Evolutionary conservation across 2,113 vertebrate genomes (phyloP).

Genomic region (Oryzias woworae): DNA sequence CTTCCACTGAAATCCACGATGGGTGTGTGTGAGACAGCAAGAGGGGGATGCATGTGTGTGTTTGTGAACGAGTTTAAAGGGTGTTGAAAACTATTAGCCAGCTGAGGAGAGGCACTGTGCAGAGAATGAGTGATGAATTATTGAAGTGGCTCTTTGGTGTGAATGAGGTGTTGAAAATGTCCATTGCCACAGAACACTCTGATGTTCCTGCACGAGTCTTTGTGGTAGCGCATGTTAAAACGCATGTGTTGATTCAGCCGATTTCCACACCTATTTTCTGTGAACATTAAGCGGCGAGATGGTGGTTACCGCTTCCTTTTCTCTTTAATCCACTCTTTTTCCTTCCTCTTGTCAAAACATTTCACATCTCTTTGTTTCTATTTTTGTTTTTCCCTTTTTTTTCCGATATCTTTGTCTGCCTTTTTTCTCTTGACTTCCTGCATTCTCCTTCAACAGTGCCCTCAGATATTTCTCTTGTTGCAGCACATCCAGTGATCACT

Average conservation of each 20-base stretch:
- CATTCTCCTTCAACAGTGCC: conserved; percentile 39
- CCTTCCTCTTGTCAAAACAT: conserved; percentile 31
- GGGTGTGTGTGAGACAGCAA: conserved; percentile 12
- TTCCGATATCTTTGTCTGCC: conserved; percentile 14
- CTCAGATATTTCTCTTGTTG: conserved; percentile 63
- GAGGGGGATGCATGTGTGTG: conserved; percentile 5
- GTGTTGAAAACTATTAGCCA: conserved; percentile 79
- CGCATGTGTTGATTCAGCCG: conserved; percentile 24
- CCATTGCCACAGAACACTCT: conserved; percentile 58
- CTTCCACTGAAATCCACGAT: conserved; percentile 5
- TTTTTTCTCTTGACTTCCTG: conserved; percentile 2
- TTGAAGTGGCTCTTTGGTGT: conserved; percentile 78
- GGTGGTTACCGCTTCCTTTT: conserved; percentile 2
- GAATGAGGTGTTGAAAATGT: conserved; percentile 79
- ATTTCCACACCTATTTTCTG: conserved; percentile 19
- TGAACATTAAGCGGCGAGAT: conserved; percentile 25
- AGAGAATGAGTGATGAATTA: conserved; percentile 77
- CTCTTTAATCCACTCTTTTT: conserved; percentile 25
- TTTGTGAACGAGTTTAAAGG: conserved; percentile 66
- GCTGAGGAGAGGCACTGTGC: conserved; percentile 61
- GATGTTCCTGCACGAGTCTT: conserved; percentile 41
- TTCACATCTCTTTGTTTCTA: conserved; percentile 32
- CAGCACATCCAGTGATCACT: conserved; percentile 67
- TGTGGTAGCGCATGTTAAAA: conserved; percentile 36
- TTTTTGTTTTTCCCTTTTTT: conserved; percentile 12